These are phyloP conservation scores for Conus canariensis DNA, from an alignment of 2,888 invertebrate genomes.

Conservation along the genomic window DNA sequence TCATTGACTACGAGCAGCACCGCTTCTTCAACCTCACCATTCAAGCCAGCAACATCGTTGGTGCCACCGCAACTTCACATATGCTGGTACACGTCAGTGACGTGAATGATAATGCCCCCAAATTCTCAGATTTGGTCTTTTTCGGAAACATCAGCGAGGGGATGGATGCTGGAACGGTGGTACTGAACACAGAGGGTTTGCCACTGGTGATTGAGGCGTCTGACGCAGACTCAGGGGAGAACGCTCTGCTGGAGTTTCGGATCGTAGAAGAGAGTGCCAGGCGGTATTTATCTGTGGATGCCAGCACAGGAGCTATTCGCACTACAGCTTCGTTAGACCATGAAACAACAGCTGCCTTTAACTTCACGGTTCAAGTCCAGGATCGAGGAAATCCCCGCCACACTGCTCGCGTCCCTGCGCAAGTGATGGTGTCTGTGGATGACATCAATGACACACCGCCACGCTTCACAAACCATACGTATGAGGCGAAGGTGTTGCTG, in stretches of 20 bases:
- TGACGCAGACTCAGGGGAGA: constrained; percentile 90
- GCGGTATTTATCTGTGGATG: constrained; percentile 89
- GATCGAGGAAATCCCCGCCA: constrained; percentile 87
- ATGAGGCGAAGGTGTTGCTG: constrained; percentile 88
- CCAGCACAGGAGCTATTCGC: constrained; percentile 92
- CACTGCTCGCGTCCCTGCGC: constrained; percentile 88
- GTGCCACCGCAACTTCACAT: constrained; percentile 85
- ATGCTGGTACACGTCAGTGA: constrained; percentile 93
- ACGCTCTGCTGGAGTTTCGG: constrained; percentile 91
- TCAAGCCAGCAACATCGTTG: constrained; percentile 91
- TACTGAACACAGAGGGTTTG: constrained; percentile 82
- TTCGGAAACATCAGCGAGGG: constrained; percentile 86
- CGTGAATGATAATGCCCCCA: constrained; percentile 83
- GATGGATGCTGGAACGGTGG: constrained; percentile 85
- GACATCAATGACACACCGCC: constrained; percentile 96
- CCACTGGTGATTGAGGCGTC: constrained; percentile 91
- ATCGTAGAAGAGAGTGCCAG: constrained; percentile 88
- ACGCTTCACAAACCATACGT: constrained; percentile 85
- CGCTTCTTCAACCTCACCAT: constrained; percentile 92
- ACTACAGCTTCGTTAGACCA: constrained; percentile 83
- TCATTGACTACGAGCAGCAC: constrained; percentile 87
- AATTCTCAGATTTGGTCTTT: constrained; percentile 92
- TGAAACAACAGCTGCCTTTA: constrained; percentile 82
- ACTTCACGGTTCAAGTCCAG: constrained; percentile 87
- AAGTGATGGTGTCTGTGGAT: constrained; percentile 87